Evolutionary conservation across 1,140 invertebrate genomes (phyloP).

Genomic region (Globodera ellingtonae): DNA sequence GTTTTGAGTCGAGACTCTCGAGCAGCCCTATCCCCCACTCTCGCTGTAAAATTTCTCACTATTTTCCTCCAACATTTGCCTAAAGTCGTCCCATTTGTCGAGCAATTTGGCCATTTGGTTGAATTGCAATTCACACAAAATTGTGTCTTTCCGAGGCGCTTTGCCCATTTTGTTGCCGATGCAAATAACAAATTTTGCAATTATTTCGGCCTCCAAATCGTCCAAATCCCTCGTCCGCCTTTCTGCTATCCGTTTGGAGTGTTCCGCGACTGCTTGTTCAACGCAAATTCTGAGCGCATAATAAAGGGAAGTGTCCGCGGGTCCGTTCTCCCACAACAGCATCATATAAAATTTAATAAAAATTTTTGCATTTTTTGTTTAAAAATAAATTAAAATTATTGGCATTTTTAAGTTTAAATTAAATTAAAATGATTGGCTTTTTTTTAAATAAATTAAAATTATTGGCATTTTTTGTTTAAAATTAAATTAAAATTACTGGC

Average conservation of each 20-base stretch:
- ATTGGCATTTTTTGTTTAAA: too few relatives aligned
- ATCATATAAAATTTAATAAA: neutral
- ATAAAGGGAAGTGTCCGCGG: neutral
- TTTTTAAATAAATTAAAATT: too few relatives aligned
- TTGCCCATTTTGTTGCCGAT: neutral
- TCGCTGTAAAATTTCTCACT: too few relatives aligned
- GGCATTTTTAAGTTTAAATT: too few relatives aligned
- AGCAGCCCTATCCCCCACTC: too few relatives aligned
- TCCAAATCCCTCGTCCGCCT: neutral
- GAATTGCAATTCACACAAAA: neutral
- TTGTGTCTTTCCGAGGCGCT: neutral
- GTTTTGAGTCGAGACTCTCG: too few relatives aligned
- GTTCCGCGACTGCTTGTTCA: neutral
- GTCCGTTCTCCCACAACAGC: neutral
- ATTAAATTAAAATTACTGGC: too few relatives aligned
- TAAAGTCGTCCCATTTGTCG: neutral
- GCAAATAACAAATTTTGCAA: neutral
- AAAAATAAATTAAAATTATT: too few relatives aligned
- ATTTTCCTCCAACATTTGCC: neutral
- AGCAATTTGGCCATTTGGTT: neutral
- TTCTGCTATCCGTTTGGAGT: neutral
- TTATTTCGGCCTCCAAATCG: neutral
- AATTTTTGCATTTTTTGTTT: too few relatives aligned
- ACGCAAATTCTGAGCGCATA: neutral
- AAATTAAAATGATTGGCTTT: too few relatives aligned